Percentiles rank a stretch among this genome's conserved stretches.
Conservation (phyloP, 2,797 vertebrate species). For the Labroides dimidiatus region DNA sequence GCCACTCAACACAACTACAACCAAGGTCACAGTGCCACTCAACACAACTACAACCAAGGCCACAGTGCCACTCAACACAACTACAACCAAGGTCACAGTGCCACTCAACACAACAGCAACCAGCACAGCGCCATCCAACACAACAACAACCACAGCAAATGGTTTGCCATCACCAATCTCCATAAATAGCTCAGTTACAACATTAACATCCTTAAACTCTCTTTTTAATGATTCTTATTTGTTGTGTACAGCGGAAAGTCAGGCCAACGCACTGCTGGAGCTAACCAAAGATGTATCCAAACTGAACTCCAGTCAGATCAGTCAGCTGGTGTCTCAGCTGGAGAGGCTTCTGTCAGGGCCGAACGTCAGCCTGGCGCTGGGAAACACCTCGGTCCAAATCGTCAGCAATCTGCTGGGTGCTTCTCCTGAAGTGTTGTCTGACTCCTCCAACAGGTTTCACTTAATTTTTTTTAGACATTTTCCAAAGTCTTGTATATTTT, state of each 20-base stretch:
- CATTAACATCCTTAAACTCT: background rate
- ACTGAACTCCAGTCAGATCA: conserved; percentile 77
- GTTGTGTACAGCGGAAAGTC: conserved; percentile 25
- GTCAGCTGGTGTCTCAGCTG: conserved; percentile 72
- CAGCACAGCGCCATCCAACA: background rate
- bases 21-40: background rate
- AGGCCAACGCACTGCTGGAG: conserved; percentile 62
- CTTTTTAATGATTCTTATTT: background rate
- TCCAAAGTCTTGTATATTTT: background rate
- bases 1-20: conserved; percentile 33
- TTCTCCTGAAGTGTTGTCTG: conserved; percentile 72
- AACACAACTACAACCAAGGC: conserved; percentile 10
- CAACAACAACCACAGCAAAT: background rate
- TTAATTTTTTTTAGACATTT: background rate
- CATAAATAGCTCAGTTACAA: background rate
- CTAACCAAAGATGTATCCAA: conserved; percentile 65
- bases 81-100: conserved; percentile 13
- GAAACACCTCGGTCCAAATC: conserved; percentile 80
- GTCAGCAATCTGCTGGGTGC: conserved; percentile 88
- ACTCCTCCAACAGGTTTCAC: conserved; percentile 86
- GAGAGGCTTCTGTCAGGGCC: conserved; percentile 77
- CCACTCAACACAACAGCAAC: conserved; percentile 7
- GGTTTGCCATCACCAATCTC: conserved; percentile 20
- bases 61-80: background rate
- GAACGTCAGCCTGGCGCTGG: conserved; percentile 78